Base-by-base conservation (phyloP, 1,140 invertebrate genomes). In the Cyclina sinensis region DNA sequence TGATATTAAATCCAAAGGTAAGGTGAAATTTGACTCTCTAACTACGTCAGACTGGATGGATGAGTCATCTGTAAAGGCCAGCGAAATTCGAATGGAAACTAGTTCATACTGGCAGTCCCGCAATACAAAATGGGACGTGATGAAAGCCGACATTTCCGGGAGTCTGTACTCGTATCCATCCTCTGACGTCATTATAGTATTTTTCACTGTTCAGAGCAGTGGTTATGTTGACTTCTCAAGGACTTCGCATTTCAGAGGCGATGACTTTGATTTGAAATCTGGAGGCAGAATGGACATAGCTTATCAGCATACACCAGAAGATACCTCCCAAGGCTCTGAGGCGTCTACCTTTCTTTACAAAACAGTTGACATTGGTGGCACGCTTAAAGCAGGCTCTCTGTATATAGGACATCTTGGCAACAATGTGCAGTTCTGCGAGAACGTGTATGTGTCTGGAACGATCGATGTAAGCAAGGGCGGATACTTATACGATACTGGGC, bases 401-500 rank as follows among this genome's bases (percentile, higher is more conserved):
- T 46, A 87, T 16, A 65, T 92, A 30, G 59, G 73, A 27, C 59
- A 87, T 37, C 51, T 74, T 14, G 70, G 83, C 7, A 37, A 78
- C n/a, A 43, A 59, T 27, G 46, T 27, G 11, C 84, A 86, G 84
- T 65, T 65, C 54, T 86, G 84, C 16, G 27, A 68, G 14, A 27
- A 51, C 2, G 37, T 93, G 59, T 76, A 57, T 18, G 68, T 93
- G 7, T 86, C 80, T 18, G 86, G 89, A n/a, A 90, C 70, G 14
- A 27, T 93, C 21, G 92, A 93, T 81, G 79, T 90, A 7, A 85
- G 78, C 0, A 84, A 76, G 27, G 91, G 92, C 39, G 92, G 92
- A 9, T 91, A 92, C 68, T 37, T 89, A 16, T 70, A 74, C 43
- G 84, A 89, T 27, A 79, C 86, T 32, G 92, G 92, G 65, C 91